Evolutionary conservation across 2,888 invertebrate genomes (phyloP), one percentile per base, ranked within the genome.

Genomic region (Amaurobius ferox): DNA sequence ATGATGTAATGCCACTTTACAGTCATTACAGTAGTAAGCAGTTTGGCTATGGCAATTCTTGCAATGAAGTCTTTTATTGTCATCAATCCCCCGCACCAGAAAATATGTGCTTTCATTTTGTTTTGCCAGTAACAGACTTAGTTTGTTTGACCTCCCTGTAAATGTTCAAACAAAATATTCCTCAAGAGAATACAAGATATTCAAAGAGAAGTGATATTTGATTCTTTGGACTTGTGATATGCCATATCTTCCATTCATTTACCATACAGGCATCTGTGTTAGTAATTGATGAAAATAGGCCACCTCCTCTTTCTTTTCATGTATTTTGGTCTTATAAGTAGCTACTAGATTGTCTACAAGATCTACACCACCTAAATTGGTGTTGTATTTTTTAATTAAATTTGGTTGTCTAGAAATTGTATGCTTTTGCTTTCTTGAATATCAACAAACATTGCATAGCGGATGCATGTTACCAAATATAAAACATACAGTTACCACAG

Each of bases 1-100:
- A n/a, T n/a, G n/a, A n/a, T n/a, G n/a, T n/a, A n/a, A n/a, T n/a
- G n/a, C n/a, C n/a, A n/a, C n/a, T n/a, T n/a, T n/a, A n/a, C n/a
- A n/a, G n/a, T n/a, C n/a, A n/a, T 28, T 72, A 7, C 16, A 40
- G 61, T 13, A 5, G 39, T 19, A 70, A 35, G 29, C 29, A 80
- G 61, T 86, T 79, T 67, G 73, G 76, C 86, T 86, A 88, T 83
- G 61, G 26, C 61, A 61, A 13, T 61, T 9, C 26, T 61, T 61
- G n/a, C 61, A 61, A 7, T n/a, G 7, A 13, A 13, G 28, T 61
- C 19, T 26, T 28, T 23, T 23, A 23, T 61, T 61, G 6, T 61
- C 28, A n/a, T n/a, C n/a, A n/a, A n/a, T n/a, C n/a, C n/a, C n/a
- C n/a, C n/a, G n/a, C n/a, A n/a, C n/a, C n/a, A n/a, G n/a, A n/a